phyloP scores from a whole-genome alignment of 1,140 invertebrate genomes.

The Calliopsis andreniformis region DNA sequence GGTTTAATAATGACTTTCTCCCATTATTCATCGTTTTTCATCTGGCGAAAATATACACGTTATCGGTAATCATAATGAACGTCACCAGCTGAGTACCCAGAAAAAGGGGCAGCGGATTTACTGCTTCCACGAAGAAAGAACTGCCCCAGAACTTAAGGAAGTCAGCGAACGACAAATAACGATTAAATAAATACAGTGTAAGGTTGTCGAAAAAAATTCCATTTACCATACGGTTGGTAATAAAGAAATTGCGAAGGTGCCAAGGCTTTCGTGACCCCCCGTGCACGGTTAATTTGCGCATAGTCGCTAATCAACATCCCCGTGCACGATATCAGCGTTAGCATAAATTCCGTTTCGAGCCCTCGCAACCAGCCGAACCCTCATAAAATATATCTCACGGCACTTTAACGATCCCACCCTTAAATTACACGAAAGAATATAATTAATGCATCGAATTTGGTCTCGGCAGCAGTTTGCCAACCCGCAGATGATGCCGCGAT shows the following conservation, averaged over 20 bases:
- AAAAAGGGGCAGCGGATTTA: too few relatives aligned
- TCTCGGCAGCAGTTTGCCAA: neutral
- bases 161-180: too few relatives aligned
- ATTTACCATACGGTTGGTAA: neutral
- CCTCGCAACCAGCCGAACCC: neutral
- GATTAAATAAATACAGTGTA: too few relatives aligned
- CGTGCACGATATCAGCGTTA: neutral
- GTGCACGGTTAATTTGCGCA: neutral
- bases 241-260: neutral
- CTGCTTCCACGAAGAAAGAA: too few relatives aligned
- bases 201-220: neutral
- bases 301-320: neutral
- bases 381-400: constrained; percentile 6
- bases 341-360: constrained; percentile 1
- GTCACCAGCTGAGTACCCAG: too few relatives aligned
- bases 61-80: too few relatives aligned
- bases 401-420: neutral
- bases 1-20: too few relatives aligned
- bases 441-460: constrained; percentile 28
- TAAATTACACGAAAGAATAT: constrained; percentile 35
- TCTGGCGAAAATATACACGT: too few relatives aligned
- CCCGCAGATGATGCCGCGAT: constrained; percentile 33
- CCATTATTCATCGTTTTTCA: too few relatives aligned
- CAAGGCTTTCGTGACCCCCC: neutral
- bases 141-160: too few relatives aligned